phyloP scores from a whole-genome alignment of 2,888 invertebrate species.

The Acleris laterana region DNA sequence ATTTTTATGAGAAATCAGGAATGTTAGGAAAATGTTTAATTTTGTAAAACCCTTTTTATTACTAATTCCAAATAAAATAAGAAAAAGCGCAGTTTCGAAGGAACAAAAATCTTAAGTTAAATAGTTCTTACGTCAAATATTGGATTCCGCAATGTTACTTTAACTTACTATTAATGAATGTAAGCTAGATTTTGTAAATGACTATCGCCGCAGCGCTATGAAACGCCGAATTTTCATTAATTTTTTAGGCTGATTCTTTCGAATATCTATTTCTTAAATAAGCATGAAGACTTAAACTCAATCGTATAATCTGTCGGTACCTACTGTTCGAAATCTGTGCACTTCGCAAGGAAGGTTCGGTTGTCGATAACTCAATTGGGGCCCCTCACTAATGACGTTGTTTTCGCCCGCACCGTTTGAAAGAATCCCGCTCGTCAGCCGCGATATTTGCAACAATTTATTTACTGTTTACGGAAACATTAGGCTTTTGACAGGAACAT shows the following conservation, averaged over 20 bases:
- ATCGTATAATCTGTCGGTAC: background rate
- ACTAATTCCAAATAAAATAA: too few relatives aligned
- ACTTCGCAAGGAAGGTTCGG: slow-evolving; percentile 14
- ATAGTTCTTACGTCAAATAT: too few relatives aligned
- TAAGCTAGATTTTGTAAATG: too few relatives aligned
- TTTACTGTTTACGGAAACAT: slow-evolving; percentile 3
- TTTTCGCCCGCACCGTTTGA: slow-evolving; percentile 5
- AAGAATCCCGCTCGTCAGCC: slow-evolving; percentile 10
- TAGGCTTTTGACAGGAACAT: background rate
- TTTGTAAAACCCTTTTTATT: background rate
- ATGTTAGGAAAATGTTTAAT: background rate
- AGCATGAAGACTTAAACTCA: too few relatives aligned
- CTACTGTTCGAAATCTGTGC: slow-evolving; percentile 19
- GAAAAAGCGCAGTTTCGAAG: too few relatives aligned
- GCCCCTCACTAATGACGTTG: slow-evolving; percentile 33
- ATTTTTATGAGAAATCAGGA: slow-evolving; percentile 25
- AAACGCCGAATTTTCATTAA: too few relatives aligned
- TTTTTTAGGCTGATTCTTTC: too few relatives aligned
- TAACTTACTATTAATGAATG: too few relatives aligned
- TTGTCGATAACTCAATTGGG: slow-evolving; percentile 27
- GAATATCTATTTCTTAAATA: too few relatives aligned
- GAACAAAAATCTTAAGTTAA: too few relatives aligned
- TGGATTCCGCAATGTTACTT: too few relatives aligned
- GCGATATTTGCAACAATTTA: slow-evolving; percentile 16
- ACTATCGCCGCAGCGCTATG: too few relatives aligned